Base-by-base conservation (phyloP, 1,140 invertebrate genomes). In the Brachionus asplanchnoidis region DNA sequence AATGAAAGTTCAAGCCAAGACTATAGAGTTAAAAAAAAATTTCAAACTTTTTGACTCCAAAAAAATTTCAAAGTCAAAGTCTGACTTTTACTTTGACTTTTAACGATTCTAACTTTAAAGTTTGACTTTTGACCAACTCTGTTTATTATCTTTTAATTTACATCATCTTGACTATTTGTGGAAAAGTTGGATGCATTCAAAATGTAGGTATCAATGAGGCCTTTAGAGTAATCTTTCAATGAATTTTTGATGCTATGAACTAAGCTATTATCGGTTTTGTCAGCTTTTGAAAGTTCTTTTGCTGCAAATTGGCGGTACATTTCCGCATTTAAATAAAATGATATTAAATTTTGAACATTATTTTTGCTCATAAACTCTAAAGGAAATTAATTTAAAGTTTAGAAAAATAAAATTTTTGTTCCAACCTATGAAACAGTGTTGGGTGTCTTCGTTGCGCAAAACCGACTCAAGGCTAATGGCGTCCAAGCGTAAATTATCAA, bases 321-420 rank as follows among this genome's bases (percentile, higher is more conserved):
- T 90, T 95, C 94, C 86, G 94, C 93, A 89, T 94, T 95, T 68
- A 95, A 89, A 87, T 95, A 95, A 88, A 94, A 94, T 87, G 93
- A 94, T 84, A 95, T 90, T 88, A 95, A 95, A 85, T 92, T 90
- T 87, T 95, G 93, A 17, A 92, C 92, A 82, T 92, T 92, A 85
- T 94, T 92, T 85, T 90, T 91, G 12, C 92, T 93, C 90, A 95
- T 93, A 87, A 93, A 95, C 89, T 95, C 94, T 87, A 56, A 85
- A 82, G 44, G 46, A 73, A 44, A 36, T 17, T 26, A 50, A 78
- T 36, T 85, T 42, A 28, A 0, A 78, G 6, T 7, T 66, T 65
- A 40, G 7, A 56, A 7, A 26, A 85, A 53, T 23, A 5, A 44
- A 56, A 42, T 1, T 85, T 70, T 26, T 70, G 85, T 85, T 86